phyloP scores from a whole-genome alignment of 2,888 invertebrate genomes.

The Drosophila longiperda region DNA sequence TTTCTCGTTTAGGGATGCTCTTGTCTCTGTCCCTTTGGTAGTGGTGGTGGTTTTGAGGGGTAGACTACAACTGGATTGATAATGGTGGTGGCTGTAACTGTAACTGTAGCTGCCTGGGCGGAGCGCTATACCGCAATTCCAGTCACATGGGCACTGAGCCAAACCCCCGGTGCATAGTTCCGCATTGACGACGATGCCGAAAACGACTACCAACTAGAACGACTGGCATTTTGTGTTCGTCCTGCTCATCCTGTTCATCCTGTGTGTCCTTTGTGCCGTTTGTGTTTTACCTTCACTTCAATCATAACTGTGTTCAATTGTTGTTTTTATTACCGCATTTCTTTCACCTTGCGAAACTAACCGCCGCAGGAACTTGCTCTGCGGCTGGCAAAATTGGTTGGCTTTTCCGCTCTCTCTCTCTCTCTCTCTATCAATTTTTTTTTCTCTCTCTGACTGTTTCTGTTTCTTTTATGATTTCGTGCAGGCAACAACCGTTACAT shows the following conservation, averaged over 20 bases:
- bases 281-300: constrained; percentile 74
- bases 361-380: constrained; percentile 35
- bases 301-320: constrained; percentile 81
- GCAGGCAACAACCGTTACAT: constrained; percentile 61
- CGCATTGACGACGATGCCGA: constrained; percentile 57
- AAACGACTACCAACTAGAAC: constrained; percentile 15
- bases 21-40: constrained; percentile 31
- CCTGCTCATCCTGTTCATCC: constrained; percentile 18
- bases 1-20: constrained; percentile 52
- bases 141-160: constrained; percentile 35
- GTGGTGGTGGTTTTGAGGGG: constrained; percentile 22
- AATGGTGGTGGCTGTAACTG: constrained; percentile 8
- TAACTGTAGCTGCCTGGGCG: constrained; percentile 21
- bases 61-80: neutral
- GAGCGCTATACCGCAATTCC: constrained; percentile 54
- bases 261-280: constrained; percentile 39
- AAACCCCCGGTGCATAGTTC: constrained; percentile 64
- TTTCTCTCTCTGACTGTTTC: neutral
- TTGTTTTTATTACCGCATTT: constrained; percentile 80
- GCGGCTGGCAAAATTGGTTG: constrained; percentile 57
- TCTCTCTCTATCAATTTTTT: neutral
- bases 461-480: constrained; percentile 55
- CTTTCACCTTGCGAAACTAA: constrained; percentile 62
- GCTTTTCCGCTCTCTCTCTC: constrained; percentile 24
- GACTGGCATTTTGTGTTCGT: constrained; percentile 52